Evolutionary conservation across 2,797 vertebrate genomes (phyloP).

Genomic region (Clamator glandarius): DNA sequence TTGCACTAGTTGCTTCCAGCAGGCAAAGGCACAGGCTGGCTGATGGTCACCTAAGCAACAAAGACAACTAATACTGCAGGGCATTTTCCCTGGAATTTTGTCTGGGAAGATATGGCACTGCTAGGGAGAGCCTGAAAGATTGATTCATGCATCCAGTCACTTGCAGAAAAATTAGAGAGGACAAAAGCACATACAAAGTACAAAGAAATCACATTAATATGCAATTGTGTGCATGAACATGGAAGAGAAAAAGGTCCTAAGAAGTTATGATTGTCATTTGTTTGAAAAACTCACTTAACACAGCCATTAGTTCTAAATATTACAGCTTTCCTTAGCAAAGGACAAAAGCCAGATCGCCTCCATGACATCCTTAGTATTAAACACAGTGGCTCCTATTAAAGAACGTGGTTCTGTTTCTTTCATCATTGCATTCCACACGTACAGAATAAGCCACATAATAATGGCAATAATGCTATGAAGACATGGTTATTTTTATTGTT

Average conservation of each 20-base stretch:
- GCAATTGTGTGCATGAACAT: not conserved
- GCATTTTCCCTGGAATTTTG: not conserved
- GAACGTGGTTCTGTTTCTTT: rapidly evolving
- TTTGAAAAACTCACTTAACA: not conserved
- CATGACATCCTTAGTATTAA: not conserved
- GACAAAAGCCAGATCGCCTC: not conserved
- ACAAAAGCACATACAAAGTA: not conserved
- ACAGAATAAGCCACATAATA: not conserved
- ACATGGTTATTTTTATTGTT: not conserved
- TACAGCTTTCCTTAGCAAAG: not conserved
- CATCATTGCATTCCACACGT: not conserved
- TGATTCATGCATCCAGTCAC: not conserved
- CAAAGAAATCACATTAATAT: slow-evolving; percentile 16
- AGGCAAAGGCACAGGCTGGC: not conserved
- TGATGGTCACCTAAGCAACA: not conserved
- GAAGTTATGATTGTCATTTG: slow-evolving; percentile 18
- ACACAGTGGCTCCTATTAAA: not conserved
- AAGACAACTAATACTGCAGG: not conserved
- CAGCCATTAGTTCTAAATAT: not conserved
- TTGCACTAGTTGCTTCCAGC: not conserved
- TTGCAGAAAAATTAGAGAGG: not conserved
- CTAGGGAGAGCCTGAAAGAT: not conserved
- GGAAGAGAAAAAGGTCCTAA: not conserved
- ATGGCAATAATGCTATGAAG: not conserved
- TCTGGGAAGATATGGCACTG: not conserved